These are phyloP conservation scores for Hemibates koningsi DNA, from an alignment of 2,113 vertebrate species.

Conservation along the genomic window DNA sequence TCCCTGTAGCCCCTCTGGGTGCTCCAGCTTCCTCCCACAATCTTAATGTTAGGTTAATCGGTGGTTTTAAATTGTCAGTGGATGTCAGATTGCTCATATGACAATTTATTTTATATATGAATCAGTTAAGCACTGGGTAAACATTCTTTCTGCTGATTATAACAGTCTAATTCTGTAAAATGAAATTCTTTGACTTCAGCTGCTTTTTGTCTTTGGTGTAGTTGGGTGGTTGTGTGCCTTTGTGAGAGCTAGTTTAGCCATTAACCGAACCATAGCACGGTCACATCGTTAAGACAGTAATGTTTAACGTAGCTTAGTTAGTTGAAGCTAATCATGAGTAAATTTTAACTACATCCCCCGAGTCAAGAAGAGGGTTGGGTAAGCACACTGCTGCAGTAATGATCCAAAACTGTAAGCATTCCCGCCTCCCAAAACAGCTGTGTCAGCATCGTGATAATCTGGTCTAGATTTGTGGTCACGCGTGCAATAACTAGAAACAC, in stretches of 20 bases:
- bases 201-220: neutral
- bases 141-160: neutral
- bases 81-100: neutral
- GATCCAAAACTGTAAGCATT: neutral
- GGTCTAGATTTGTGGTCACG: neutral
- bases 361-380: neutral
- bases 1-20: neutral
- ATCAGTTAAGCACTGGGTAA: neutral
- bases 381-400: neutral
- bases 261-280: accelerated
- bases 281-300: neutral
- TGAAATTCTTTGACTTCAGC: neutral
- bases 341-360: neutral
- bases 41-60: neutral
- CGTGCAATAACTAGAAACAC: neutral
- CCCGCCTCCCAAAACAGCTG: neutral
- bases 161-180: accelerated
- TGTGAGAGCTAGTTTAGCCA: neutral
- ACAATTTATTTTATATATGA: neutral
- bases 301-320: neutral
- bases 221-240: neutral
- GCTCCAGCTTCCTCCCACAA: neutral
- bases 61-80: neutral
- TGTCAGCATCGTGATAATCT: neutral
- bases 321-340: neutral